These are phyloP conservation scores for Craniophora ligustri DNA, from an alignment of 2,888 invertebrate genomes.

Conservation along the genomic window DNA sequence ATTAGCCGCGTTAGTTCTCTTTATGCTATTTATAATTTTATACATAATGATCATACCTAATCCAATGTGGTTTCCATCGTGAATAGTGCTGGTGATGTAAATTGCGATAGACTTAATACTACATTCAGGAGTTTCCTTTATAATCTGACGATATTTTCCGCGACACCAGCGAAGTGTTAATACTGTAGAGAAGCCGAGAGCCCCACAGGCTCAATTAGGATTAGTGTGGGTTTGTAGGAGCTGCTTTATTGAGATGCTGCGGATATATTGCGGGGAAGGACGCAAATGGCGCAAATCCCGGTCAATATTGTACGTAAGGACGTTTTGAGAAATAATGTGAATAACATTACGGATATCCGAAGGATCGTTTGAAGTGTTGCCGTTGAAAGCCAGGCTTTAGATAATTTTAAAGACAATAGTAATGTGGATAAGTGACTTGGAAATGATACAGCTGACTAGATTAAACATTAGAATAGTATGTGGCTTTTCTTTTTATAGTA, in stretches of 20 bases:
- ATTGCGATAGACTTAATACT: not conserved
- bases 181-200: constrained; percentile 34
- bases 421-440: too few relatives aligned
- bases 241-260: constrained; percentile 31
- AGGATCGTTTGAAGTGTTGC: constrained; percentile 10
- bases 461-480: too few relatives aligned
- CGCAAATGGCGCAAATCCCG: constrained; percentile 40
- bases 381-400: not conserved
- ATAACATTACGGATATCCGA: constrained; percentile 21
- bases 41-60: too few relatives aligned
- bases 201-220: constrained; percentile 42
- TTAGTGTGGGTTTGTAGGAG: constrained; percentile 37
- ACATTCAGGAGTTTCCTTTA: not conserved
- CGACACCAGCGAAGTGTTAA: constrained; percentile 29
- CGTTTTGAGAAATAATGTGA: constrained; percentile 29
- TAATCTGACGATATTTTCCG: constrained; percentile 2
- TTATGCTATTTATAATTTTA: too few relatives aligned
- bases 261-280: constrained; percentile 32
- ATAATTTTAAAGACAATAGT: too few relatives aligned
- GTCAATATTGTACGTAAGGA: constrained; percentile 32
- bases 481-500: too few relatives aligned
- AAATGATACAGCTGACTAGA: too few relatives aligned
- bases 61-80: too few relatives aligned
- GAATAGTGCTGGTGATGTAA: too few relatives aligned
- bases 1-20: too few relatives aligned